phyloP scores from a whole-genome alignment of 2,113 vertebrate genomes.

The Brachyhypopomus occidentalis region DNA sequence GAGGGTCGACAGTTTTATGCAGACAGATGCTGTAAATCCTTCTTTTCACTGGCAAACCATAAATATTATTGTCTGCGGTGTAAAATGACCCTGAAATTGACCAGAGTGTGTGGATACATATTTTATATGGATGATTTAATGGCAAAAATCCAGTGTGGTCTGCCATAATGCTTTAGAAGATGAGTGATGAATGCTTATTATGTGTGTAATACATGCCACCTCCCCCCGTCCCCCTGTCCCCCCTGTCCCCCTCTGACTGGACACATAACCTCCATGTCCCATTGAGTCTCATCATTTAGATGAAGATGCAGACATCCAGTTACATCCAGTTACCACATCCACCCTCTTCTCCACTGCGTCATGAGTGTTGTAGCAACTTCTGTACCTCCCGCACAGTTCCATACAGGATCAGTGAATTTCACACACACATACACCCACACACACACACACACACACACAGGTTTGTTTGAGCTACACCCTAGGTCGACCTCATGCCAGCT shows the following conservation, averaged over 20 bases:
- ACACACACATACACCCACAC: conserved; percentile 14
- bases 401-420: background rate
- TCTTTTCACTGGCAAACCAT: conserved; percentile 62
- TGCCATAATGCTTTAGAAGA: conserved; percentile 62
- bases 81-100: conserved; percentile 67
- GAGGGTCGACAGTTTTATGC: conserved; percentile 65
- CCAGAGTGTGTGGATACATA: conserved; percentile 56
- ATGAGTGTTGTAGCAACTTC: background rate
- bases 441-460: conserved; percentile 16
- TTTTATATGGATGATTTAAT: conserved; percentile 62
- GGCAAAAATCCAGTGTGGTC: conserved; percentile 44
- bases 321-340: background rate
- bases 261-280: background rate
- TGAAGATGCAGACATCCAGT: background rate
- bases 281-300: background rate
- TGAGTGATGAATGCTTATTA: conserved; percentile 66
- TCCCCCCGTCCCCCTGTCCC: conserved; percentile 42
- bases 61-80: conserved; percentile 67
- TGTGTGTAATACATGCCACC: conserved; percentile 50
- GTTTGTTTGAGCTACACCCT: background rate
- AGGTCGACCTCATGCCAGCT: background rate
- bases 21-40: conserved; percentile 68
- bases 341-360: background rate
- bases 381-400: background rate
- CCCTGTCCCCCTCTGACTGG: conserved; percentile 14